Conservation (phyloP, 64 coral and sea anemone genomes). For the Orbicella faveolata region DNA sequence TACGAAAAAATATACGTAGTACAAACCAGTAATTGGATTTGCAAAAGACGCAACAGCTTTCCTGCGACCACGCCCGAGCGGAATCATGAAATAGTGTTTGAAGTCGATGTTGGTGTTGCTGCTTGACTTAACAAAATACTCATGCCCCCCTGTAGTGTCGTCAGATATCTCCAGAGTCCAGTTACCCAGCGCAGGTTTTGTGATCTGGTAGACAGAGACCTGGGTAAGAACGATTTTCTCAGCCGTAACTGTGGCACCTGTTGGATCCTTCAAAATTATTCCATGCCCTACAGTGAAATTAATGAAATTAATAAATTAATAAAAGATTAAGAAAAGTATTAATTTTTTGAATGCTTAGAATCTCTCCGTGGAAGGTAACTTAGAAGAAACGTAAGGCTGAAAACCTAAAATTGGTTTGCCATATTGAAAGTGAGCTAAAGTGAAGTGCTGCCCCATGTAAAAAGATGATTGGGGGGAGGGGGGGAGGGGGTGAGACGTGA, state of each 20-base stretch:
- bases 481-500: too few relatives aligned
- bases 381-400: too few relatives aligned
- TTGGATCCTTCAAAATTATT: not conserved
- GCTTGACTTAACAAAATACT: slow-evolving; percentile 18
- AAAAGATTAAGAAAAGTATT: too few relatives aligned
- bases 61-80: not conserved
- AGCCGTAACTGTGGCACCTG: not conserved
- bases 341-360: too few relatives aligned
- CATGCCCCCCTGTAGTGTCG: not conserved
- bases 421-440: too few relatives aligned
- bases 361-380: too few relatives aligned
- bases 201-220: slow-evolving; percentile 16
- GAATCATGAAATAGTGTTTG: slow-evolving; percentile 12
- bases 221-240: slow-evolving; percentile 1
- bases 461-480: too few relatives aligned
- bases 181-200: not conserved
- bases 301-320: too few relatives aligned
- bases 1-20: too few relatives aligned
- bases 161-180: slow-evolving; percentile 23
- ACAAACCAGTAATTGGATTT: slow-evolving; percentile 13
- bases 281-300: not conserved
- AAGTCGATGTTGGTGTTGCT: slow-evolving; percentile 21
- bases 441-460: too few relatives aligned
- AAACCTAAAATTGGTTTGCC: too few relatives aligned
- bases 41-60: not conserved